Evolutionary conservation across 2,888 invertebrate species (phyloP), one percentile per base, ranked within the genome.

Genomic region (Anoplius nigerrimus): DNA sequence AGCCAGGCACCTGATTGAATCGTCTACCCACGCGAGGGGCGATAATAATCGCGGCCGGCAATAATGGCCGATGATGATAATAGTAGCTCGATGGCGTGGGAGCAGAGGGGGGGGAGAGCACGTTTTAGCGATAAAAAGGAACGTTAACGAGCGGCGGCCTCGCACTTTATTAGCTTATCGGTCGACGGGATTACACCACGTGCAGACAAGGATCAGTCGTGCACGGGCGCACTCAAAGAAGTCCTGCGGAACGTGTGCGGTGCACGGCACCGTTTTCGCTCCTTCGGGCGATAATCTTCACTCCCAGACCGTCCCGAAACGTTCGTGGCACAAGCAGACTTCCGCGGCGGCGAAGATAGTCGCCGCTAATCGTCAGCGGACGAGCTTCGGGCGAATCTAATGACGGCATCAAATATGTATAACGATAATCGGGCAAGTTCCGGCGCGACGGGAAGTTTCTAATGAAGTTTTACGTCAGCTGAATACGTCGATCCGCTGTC

Each of bases 111-210:
- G n/a, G n/a, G n/a, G n/a, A n/a, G n/a, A 64, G 66, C 73, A 75
- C 71, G 72, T 74, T 74, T 60, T 62, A 67, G 61, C 74, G 74
- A 79, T 75, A 75, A 80, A 74, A 69, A 72, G 51, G 65, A 63
- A 66, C 67, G 67, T 72, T 74, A 72, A 68, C 70, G 72, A 69
- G 71, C 60, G 69, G 64, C 71, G 46, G 60, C 57, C 71, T 54
- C 71, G 62, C 11, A 69, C 72, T 79, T 80, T 76, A 79, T 77
- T 79, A 74, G 72, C 74, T 77, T 76, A 80, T 75, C 76, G 74
- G 66, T 48, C 58, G 57, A 48, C 54, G 45, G n/a, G n/a, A 52
- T 60, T 65, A 27, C 21, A 48, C 34, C 56, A 15, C 46, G 64
- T 27, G 34, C 59, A 59, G 64, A 64, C 64, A 64, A 59, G 59